phyloP scores from a whole-genome alignment of 2,113 vertebrate species.

The Oncorhynchus masou region DNA sequence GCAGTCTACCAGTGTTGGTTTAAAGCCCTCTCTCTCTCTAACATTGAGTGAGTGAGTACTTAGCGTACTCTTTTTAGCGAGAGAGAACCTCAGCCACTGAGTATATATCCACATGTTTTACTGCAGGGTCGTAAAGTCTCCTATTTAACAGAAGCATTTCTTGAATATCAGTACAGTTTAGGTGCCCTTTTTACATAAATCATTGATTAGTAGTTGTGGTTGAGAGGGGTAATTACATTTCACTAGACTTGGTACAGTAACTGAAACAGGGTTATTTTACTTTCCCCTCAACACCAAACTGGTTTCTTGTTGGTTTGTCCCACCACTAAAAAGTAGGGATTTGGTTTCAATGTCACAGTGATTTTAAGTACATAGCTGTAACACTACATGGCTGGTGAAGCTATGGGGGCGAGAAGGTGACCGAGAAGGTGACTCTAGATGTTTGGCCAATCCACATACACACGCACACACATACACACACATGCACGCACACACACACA shows the following conservation, averaged over 20 bases:
- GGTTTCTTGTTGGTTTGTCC: background rate
- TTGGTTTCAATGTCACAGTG: background rate
- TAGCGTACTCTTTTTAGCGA: background rate
- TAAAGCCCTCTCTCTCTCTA: conserved; percentile 22
- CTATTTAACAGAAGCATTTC: too few relatives aligned
- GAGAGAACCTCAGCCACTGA: background rate
- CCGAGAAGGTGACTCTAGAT: background rate
- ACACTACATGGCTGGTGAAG: background rate
- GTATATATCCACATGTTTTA: background rate
- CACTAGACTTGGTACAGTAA: background rate
- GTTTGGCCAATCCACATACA: conserved; percentile 41
- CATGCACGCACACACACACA: background rate
- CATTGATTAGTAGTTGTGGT: too few relatives aligned
- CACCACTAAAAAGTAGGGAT: background rate
- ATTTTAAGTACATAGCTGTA: background rate
- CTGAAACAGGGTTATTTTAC: too few relatives aligned
- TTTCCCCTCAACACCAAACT: background rate
- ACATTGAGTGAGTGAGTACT: conserved; percentile 32
- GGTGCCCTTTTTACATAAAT: background rate
- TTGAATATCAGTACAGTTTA: background rate
- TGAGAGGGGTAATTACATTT: background rate
- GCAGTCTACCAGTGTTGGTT: conserved; percentile 19
- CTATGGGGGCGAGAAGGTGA: too few relatives aligned
- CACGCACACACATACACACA: conserved; percentile 15
- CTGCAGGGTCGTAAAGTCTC: background rate